phyloP scores from a whole-genome alignment of 2,888 invertebrate species.

The Papilio gigon region DNA sequence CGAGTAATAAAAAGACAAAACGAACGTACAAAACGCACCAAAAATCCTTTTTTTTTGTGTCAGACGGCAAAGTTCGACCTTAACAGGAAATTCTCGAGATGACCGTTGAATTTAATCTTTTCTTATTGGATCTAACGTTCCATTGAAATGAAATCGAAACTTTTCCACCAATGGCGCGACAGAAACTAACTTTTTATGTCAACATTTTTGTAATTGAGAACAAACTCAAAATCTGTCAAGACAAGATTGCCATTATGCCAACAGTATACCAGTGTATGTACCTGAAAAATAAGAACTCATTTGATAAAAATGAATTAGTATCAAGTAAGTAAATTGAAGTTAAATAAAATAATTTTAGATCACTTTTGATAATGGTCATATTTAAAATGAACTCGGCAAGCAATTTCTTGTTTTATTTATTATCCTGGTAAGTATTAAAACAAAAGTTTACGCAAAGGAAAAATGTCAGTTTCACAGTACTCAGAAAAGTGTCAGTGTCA shows the following conservation, averaged over 20 bases:
- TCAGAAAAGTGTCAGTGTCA: too few relatives aligned
- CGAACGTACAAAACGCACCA: constrained; percentile 54
- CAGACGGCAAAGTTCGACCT: constrained; percentile 45
- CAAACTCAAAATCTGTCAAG: constrained; percentile 15
- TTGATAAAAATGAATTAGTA: too few relatives aligned
- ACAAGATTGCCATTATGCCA: not conserved
- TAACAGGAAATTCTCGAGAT: constrained; percentile 44
- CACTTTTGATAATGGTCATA: too few relatives aligned
- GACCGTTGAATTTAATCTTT: constrained; percentile 41
- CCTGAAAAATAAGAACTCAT: too few relatives aligned
- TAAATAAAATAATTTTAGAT: not conserved
- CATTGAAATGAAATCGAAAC: constrained; percentile 22
- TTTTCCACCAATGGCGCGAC: constrained; percentile 37
- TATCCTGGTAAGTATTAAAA: not conserved
- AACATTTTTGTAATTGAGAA: constrained; percentile 36
- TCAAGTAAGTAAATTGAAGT: too few relatives aligned
- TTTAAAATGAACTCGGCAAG: not conserved
- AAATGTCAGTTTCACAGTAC: too few relatives aligned
- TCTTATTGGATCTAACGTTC: constrained; percentile 41
- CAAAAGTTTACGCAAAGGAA: not conserved
- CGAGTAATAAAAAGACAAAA: constrained; percentile 55
- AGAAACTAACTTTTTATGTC: constrained; percentile 24
- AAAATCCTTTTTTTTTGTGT: constrained; percentile 52
- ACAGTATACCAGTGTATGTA: not conserved
- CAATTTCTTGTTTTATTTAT: not conserved